Evolutionary conservation across 1,140 invertebrate species (phyloP).

Genomic region (Tigriopus japonicus): DNA sequence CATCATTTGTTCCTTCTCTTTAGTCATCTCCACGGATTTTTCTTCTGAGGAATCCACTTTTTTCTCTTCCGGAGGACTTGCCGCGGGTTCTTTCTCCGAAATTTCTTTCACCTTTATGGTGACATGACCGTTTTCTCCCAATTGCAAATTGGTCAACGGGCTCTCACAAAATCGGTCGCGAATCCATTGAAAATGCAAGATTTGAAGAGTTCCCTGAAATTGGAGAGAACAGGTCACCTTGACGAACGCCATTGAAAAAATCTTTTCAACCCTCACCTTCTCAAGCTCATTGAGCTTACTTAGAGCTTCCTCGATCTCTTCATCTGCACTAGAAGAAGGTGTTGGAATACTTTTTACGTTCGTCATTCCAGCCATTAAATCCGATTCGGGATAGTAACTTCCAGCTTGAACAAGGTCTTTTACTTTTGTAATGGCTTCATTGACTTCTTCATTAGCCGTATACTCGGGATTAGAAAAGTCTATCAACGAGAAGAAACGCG

Average conservation of each 20-base stretch:
- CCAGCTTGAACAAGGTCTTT: background rate
- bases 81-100: background rate
- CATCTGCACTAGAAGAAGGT: background rate
- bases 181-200: background rate
- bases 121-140: background rate
- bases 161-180: background rate
- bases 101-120: background rate
- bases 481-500: background rate
- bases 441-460: background rate
- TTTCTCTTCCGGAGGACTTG: background rate
- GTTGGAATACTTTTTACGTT: background rate
- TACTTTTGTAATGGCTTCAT: background rate
- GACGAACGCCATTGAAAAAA: too few species aligned
- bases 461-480: background rate
- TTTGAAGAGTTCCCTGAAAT: too few species aligned
- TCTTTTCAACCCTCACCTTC: too few species aligned
- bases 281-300: background rate
- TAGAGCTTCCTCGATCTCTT: background rate
- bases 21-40: background rate
- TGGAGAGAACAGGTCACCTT: too few species aligned
- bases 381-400: background rate
- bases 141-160: background rate
- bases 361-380: background rate
- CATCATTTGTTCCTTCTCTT: background rate
- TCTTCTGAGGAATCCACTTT: background rate